Conservation (phyloP, 1,140 invertebrate species). For the Samia ricini region DNA sequence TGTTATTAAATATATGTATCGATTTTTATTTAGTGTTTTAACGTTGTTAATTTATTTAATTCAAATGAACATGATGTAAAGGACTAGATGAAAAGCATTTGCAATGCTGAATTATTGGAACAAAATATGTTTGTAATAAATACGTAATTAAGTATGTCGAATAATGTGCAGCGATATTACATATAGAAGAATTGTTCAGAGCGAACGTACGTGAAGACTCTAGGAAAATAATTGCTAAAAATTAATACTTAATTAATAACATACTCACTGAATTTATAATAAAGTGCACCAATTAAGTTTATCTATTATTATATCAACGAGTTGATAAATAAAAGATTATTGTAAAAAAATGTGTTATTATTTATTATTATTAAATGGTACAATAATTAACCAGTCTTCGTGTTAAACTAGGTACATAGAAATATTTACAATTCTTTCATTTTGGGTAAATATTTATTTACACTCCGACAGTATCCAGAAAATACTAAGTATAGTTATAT, state of each 20-base stretch:
- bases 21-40: too few relatives aligned
- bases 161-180: neutral
- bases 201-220: neutral
- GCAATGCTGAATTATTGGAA: neutral
- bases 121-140: too few relatives aligned
- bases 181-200: neutral
- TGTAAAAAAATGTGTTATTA: conserved; percentile 35
- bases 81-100: neutral
- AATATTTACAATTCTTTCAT: neutral
- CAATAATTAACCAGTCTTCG: conserved; percentile 48
- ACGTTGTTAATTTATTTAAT: too few relatives aligned
- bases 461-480: too few relatives aligned
- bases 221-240: neutral
- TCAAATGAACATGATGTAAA: too few relatives aligned
- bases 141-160: too few relatives aligned
- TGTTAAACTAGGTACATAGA: neutral
- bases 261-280: conserved; percentile 16
- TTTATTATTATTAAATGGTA: conserved; percentile 40
- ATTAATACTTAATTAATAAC: conserved; percentile 21
- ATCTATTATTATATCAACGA: conserved; percentile 41
- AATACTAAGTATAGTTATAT: too few relatives aligned
- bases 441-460: neutral
- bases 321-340: conserved; percentile 68
- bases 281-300: conserved; percentile 23
- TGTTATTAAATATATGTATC: too few relatives aligned